Percentiles rank a stretch among this genome's conserved stretches.
Conservation (phyloP, 2,888 invertebrate species). For the Macaria notata region DNA sequence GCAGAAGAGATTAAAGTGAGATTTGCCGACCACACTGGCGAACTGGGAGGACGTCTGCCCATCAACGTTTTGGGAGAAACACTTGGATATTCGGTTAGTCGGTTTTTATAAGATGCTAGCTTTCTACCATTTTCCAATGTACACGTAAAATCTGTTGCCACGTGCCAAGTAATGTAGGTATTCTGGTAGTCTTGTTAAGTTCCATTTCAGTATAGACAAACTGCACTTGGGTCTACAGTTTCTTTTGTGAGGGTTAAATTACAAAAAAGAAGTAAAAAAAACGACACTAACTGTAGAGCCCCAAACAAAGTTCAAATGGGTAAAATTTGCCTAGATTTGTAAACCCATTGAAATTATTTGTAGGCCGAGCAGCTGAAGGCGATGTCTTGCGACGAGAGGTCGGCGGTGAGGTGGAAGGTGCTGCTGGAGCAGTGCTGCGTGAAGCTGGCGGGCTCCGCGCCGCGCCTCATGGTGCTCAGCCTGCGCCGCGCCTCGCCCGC, state of each 20-base stretch:
- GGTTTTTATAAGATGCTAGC: slow-evolving; percentile 1
- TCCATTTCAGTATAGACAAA: no score
- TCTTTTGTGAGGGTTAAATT: no score
- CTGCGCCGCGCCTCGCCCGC: slow-evolving; percentile 61
- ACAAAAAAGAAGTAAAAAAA: no score
- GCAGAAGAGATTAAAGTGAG: slow-evolving; percentile 83
- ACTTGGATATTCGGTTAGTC: slow-evolving; percentile 79
- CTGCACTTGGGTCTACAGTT: no score
- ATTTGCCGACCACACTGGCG: slow-evolving; percentile 87
- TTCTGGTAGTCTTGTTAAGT: no score
- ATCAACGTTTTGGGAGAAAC: slow-evolving; percentile 83
- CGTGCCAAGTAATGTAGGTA: no score
- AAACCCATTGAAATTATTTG: no score
- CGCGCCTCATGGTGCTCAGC: slow-evolving; percentile 59
- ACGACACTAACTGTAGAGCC: no score
- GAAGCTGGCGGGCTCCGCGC: slow-evolving; percentile 69
- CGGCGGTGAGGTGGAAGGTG: slow-evolving; percentile 83
- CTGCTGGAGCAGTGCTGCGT: slow-evolving; percentile 85
- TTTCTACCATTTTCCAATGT: not conserved
- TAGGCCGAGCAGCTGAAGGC: slow-evolving; percentile 75
- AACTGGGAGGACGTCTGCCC: slow-evolving; percentile 81
- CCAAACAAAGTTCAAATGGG: no score
- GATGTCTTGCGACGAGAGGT: slow-evolving; percentile 76
- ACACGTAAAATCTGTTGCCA: no score
- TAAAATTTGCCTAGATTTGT: no score